Base-by-base conservation (phyloP, 2,113 vertebrate species). In the Alethe diademata region DNA sequence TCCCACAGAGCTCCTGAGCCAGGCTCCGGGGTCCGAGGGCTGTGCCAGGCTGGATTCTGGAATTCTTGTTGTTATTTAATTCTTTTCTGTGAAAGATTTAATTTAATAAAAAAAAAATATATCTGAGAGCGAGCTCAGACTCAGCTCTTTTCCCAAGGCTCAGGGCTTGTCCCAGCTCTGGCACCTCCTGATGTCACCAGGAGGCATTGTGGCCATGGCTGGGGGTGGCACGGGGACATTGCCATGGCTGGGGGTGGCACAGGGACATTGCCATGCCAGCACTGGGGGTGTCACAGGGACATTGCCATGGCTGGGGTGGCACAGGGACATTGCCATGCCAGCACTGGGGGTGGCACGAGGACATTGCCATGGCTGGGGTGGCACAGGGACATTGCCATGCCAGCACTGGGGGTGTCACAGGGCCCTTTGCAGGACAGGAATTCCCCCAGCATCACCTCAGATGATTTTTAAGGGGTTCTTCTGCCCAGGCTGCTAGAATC, bases 101-200 rank as follows among this genome's bases (percentile, higher is more conserved):
- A 95, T 93, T 75, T 86, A 66, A 60, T 50, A 94, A 88, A 64
- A 1, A 93, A 96, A 96, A 95, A 96, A 95, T 43, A 0, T 7
- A 19, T 62, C 45, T 54, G 54, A 87, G 47, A 47, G 26, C 0
- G 0, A 79, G 33, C 14, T 51, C 48, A 6, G 74, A 0, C 57
- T 60, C 6, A 0, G 33, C n/a, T 78, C 22, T 45, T 57, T 60
- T 45, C n/a, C 78, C 19, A 3, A 2, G 45, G 48, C n/a, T 81
- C 48, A 2, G 47, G 69, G 47, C 8, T 64, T 22, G 40, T 36
- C 25, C 71, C 79, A 35, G 89, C 6, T 2, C 51, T 53, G 78
- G 16, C 25, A 57, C 14, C 42, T 48, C 45, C 38, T 1, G 1
- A 22, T 38, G 78, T 22, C 81, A 71, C 50, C 51, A 33, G 33